Conservation (phyloP, 1,140 invertebrate genomes). For the Tetragonula clypearis region DNA sequence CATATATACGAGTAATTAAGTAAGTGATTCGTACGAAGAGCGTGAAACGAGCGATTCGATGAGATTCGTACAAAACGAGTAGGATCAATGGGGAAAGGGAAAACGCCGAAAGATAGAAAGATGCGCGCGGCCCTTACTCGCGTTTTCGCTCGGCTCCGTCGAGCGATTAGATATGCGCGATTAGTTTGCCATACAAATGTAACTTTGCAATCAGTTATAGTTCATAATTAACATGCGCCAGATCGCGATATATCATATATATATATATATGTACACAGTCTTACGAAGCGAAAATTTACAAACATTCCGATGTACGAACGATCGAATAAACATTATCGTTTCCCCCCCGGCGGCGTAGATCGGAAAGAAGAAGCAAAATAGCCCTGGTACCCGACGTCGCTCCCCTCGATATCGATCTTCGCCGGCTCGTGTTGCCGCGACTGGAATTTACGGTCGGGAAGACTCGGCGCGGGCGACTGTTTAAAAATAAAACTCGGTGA, state of each 20-base stretch:
- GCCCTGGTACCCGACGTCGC: conserved; percentile 18
- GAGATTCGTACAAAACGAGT: background rate
- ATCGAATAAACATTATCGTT: conserved; percentile 74
- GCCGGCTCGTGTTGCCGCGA: background rate
- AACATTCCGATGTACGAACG: conserved; percentile 78
- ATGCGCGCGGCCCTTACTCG: background rate
- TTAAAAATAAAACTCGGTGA: conserved; percentile 2
- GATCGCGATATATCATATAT: conserved; percentile 72
- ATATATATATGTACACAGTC: conserved; percentile 80
- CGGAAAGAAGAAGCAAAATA: conserved; percentile 14
- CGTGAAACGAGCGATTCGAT: background rate
- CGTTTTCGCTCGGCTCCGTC: conserved; percentile 6
- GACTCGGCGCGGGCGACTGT: conserved; percentile 20
- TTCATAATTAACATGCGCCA: conserved; percentile 71
- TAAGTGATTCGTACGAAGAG: background rate
- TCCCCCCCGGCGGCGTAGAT: conserved; percentile 31
- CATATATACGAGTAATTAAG: background rate
- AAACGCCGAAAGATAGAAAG: conserved; percentile 3
- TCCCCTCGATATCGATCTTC: conserved; percentile 32
- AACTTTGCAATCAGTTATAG: conserved; percentile 39
- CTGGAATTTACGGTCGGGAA: conserved; percentile 17
- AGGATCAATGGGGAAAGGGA: background rate
- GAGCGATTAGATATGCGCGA: conserved; percentile 10
- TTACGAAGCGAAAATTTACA: conserved; percentile 82
- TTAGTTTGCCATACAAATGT: conserved; percentile 47